Conservation (phyloP, 2,113 vertebrate species). For the Baryphthengus martii region DNA sequence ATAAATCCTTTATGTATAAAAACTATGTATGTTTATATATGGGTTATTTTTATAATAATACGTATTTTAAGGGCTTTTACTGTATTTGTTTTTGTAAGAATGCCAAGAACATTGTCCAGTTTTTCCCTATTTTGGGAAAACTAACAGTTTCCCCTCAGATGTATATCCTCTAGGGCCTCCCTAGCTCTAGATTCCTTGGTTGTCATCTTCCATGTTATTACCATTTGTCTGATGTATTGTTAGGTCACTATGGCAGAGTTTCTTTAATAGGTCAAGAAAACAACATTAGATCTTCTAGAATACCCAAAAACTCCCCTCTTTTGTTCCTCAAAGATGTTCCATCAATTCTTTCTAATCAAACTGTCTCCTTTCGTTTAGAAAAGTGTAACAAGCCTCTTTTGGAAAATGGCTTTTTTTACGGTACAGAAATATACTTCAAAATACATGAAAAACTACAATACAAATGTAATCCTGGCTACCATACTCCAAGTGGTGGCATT, state of each 20-base stretch:
- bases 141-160: not conserved
- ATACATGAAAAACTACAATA: conserved; percentile 63
- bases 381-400: conserved; percentile 70
- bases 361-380: conserved; percentile 38
- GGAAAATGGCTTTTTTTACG: conserved; percentile 57
- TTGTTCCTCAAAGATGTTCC: not conserved
- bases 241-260: not conserved
- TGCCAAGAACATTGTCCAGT: not conserved
- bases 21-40: not conserved
- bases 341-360: not conserved
- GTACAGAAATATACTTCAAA: conserved; percentile 57
- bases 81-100: not conserved
- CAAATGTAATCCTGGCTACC: conserved; percentile 63
- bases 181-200: not conserved
- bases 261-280: not conserved
- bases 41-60: not conserved
- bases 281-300: not conserved
- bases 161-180: not conserved
- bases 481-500: not conserved
- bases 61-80: not conserved
- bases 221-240: rapidly evolving
- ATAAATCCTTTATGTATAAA: not conserved
- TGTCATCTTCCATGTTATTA: not conserved
- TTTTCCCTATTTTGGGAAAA: not conserved
- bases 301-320: not conserved